Evolutionary conservation across 2,797 vertebrate genomes (phyloP).

Genomic region (Acrocephalus scirpaceus): DNA sequence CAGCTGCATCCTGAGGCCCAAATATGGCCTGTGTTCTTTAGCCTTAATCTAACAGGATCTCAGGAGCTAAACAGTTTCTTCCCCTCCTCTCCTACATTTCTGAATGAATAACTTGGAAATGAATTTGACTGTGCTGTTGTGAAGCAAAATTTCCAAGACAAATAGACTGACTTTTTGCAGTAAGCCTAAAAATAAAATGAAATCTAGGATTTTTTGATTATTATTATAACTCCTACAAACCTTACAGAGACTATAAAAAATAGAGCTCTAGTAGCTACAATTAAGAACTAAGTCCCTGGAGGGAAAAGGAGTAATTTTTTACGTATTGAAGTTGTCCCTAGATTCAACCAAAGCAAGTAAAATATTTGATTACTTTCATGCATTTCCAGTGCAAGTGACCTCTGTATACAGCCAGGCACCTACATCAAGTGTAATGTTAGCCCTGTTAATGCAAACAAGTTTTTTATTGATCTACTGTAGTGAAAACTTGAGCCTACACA

Average conservation of each 20-base stretch:
- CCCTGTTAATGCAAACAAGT: conserved; percentile 77
- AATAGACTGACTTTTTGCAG: not conserved
- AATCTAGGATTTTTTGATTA: not conserved
- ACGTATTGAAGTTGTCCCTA: conserved; percentile 78
- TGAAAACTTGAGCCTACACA: conserved; percentile 48
- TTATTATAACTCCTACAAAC: not conserved
- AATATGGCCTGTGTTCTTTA: not conserved
- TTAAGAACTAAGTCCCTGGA: conserved; percentile 69
- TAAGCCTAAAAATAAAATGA: conserved; percentile 1
- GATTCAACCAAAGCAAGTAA: conserved; percentile 38
- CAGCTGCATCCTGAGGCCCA: not conserved
- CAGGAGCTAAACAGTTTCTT: not conserved
- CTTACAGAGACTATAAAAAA: not conserved
- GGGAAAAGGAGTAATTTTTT: conserved; percentile 77
- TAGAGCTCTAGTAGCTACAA: not conserved
- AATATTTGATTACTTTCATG: conserved; percentile 69
- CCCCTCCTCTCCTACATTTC: not conserved
- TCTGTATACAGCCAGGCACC: conserved; percentile 68
- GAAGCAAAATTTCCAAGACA: not conserved
- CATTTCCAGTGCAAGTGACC: conserved; percentile 77
- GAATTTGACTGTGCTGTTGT: not conserved
- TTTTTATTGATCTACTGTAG: conserved; percentile 77
- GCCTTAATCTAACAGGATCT: not conserved
- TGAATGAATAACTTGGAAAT: not conserved
- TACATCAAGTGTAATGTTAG: conserved; percentile 74